These are phyloP conservation scores for Pristiophorus japonicus DNA, from an alignment of 2,113 vertebrate genomes.

Conservation along the genomic window DNA sequence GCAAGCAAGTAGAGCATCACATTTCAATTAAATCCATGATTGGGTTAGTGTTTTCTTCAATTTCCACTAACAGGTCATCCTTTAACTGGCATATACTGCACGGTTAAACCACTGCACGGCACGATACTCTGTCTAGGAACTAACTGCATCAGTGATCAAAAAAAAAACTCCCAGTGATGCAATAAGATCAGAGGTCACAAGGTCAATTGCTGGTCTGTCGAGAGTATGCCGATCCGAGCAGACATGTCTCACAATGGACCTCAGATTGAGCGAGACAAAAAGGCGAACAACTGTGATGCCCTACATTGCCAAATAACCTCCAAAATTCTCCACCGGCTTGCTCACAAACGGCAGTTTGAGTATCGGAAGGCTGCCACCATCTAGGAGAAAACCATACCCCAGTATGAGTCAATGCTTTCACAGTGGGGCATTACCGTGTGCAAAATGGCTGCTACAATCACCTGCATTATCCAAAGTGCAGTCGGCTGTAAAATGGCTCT, in stretches of 20 bases:
- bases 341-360: background rate
- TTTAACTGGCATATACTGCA: background rate
- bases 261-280: background rate
- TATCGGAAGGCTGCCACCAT: background rate
- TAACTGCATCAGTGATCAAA: background rate
- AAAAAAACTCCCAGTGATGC: background rate
- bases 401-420: background rate
- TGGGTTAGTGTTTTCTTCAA: background rate
- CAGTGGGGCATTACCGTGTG: background rate
- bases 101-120: background rate
- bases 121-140: background rate
- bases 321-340: background rate
- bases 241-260: background rate
- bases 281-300: no score
- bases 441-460: background rate
- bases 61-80: background rate
- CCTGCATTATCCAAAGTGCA: background rate
- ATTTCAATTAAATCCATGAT: slow-evolving; percentile 13
- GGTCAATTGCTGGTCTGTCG: background rate
- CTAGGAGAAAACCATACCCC: background rate
- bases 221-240: background rate
- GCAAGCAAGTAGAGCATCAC: background rate
- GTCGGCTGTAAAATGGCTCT: background rate
- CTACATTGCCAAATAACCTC: background rate
- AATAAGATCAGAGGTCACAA: background rate